These are phyloP conservation scores for Rhinoraja longicauda DNA, from an alignment of 2,797 vertebrate species.

Conservation along the genomic window DNA sequence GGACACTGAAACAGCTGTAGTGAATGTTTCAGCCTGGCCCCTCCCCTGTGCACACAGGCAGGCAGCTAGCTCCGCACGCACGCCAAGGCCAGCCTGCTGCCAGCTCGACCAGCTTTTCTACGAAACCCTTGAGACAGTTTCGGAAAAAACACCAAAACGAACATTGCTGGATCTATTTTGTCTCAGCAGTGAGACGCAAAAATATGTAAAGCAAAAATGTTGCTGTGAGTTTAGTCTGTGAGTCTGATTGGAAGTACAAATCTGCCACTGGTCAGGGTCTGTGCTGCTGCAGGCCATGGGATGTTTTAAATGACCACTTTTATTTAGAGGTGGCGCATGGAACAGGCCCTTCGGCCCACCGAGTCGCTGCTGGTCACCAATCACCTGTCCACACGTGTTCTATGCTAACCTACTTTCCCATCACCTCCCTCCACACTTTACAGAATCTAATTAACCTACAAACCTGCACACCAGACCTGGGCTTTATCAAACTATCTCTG, in stretches of 20 bases:
- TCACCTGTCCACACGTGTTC: too few species aligned
- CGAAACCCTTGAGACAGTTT: background rate
- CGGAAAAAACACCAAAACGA: background rate
- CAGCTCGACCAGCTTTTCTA: background rate
- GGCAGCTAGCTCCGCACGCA: background rate
- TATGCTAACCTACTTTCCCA: too few species aligned
- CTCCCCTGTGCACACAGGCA: background rate
- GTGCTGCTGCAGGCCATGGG: background rate
- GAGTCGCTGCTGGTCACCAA: too few species aligned
- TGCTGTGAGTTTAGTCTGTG: background rate
- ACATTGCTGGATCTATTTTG: slow-evolving; percentile 1
- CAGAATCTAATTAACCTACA: too few species aligned
- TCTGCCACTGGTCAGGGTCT: background rate
- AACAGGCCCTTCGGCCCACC: too few species aligned
- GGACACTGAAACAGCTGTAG: background rate
- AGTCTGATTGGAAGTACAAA: slow-evolving; percentile 27
- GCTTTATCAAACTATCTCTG: background rate
- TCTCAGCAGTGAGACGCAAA: background rate
- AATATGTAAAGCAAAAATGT: slow-evolving; percentile 27
- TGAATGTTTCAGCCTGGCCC: background rate
- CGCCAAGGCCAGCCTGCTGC: background rate
- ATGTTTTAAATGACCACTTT: too few species aligned
- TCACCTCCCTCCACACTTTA: too few species aligned
- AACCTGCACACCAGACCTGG: background rate
- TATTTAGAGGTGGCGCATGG: too few species aligned